Base-by-base conservation (phyloP, 1,140 invertebrate genomes). In the Zaprionus tsacasi region DNA sequence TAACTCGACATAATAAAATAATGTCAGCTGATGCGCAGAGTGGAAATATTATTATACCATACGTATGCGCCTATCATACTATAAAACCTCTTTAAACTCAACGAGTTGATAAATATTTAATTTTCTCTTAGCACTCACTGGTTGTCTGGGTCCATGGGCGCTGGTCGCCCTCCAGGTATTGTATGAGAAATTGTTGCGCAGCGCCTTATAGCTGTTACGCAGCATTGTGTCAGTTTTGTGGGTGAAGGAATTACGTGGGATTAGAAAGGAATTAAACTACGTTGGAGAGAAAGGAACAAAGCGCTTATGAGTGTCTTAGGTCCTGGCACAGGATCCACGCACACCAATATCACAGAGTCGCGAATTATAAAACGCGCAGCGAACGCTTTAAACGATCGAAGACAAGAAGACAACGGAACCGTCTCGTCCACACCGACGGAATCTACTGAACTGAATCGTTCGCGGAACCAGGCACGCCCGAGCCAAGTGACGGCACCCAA, bases 111-210 rank as follows among this genome's bases (percentile, higher is more conserved):
- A 52, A 65, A 45, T 27, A 52, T 63, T 35, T 5, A 40, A 33
- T 54, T 36, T 38, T 5, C 54, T 36, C 17, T 33, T 17, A 1
- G 15, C 57, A 88, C 85, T 89, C 76, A 89, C 85, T 55, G 85
- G 86, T 50, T 88, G 85, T 12, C 86, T 61, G 63, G 85, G 76
- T 70, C 81, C 85, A 40, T 90, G 86, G 27, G 63, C 60, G 60
- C 86, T 89, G 45, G 67, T 54, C 4, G 81, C 78, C 30, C 85
- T 70, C 71, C 86, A 89, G 54, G 72, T 67, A 21, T 89, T 90
- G 35, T 61, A 69, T 30, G 69, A 69, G 27, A 79, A 76, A 52
- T 70, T 58, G 57, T 76, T 79, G 52, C 81, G 81, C 52, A 89
- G 69, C 25, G 69, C 70, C 33, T 81, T 72, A 10, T 71, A 76